Conservation (phyloP, 2,797 vertebrate genomes). For the Adelosebastes latens region DNA sequence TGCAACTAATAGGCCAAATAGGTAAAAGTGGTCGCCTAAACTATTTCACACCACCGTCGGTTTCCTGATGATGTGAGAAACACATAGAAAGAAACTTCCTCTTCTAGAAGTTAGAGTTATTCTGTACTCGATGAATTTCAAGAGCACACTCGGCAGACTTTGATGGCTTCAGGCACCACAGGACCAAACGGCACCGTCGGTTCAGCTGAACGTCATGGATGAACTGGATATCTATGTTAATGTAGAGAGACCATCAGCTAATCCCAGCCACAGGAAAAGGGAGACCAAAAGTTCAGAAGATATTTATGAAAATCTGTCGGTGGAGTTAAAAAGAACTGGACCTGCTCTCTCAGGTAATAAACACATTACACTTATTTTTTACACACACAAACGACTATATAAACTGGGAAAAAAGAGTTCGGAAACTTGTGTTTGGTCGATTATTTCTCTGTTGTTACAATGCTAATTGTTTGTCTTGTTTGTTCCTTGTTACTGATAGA, state of each 20-base stretch:
- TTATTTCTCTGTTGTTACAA: too few species aligned
- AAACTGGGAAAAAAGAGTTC: too few species aligned
- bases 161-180: neutral
- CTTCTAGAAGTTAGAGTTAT: neutral
- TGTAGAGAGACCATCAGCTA: neutral
- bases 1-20: neutral
- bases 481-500: too few species aligned
- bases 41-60: neutral
- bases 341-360: constrained; percentile 3
- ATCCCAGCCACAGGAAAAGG: neutral
- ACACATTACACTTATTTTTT: neutral
- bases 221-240: neutral
- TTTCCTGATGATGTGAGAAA: constrained; percentile 7
- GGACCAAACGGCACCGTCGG: neutral
- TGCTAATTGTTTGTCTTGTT: too few species aligned
- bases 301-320: neutral
- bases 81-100: neutral
- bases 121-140: neutral
- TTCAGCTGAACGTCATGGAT: neutral
- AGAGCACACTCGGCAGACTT: neutral
- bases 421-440: too few species aligned
- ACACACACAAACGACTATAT: neutral
- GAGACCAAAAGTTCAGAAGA: neutral
- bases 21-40: neutral
- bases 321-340: neutral